Conservation (phyloP, 2,888 invertebrate genomes). For the Apodemia mormo region DNA sequence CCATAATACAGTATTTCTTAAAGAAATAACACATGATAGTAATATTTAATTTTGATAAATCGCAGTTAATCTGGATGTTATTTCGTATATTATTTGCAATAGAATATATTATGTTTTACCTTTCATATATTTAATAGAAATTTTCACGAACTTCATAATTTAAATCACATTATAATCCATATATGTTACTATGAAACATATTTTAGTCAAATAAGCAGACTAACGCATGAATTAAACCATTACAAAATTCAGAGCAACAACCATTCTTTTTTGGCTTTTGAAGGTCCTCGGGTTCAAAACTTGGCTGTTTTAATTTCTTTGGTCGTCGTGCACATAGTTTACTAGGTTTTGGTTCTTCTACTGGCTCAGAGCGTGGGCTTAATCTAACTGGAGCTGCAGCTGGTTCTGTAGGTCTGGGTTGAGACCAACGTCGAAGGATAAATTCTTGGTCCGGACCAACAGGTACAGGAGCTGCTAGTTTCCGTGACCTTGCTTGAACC, state of each 20-base stretch:
- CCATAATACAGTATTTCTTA: neutral
- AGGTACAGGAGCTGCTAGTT: conserved; percentile 67
- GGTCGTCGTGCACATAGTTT: conserved; percentile 61
- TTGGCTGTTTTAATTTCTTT: conserved; percentile 66
- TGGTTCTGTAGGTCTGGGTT: conserved; percentile 63
- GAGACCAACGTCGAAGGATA: conserved; percentile 69
- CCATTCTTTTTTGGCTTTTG: conserved; percentile 55
- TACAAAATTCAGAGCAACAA: conserved; percentile 76
- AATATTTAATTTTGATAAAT: too few relatives aligned
- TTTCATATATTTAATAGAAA: neutral
- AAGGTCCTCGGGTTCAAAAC: conserved; percentile 66
- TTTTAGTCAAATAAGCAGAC: conserved; percentile 80
- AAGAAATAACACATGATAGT: neutral
- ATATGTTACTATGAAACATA: conserved; percentile 11
- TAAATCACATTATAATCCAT: conserved; percentile 1
- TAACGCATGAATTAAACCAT: conserved; percentile 73
- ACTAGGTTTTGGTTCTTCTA: conserved; percentile 59
- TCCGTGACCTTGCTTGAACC: conserved; percentile 66
- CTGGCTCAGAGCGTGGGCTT: conserved; percentile 65
- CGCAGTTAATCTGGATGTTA: too few relatives aligned
- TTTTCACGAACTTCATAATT: neutral
- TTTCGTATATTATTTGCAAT: neutral
- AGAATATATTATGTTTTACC: neutral
- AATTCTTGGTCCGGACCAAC: conserved; percentile 73
- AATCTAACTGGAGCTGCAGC: conserved; percentile 70